A percentile compares a stretch with the other conserved stretches of the same genome.
Evolutionary conservation across 2,797 vertebrate genomes (phyloP).

Genomic region (Harpagifer antarcticus): DNA sequence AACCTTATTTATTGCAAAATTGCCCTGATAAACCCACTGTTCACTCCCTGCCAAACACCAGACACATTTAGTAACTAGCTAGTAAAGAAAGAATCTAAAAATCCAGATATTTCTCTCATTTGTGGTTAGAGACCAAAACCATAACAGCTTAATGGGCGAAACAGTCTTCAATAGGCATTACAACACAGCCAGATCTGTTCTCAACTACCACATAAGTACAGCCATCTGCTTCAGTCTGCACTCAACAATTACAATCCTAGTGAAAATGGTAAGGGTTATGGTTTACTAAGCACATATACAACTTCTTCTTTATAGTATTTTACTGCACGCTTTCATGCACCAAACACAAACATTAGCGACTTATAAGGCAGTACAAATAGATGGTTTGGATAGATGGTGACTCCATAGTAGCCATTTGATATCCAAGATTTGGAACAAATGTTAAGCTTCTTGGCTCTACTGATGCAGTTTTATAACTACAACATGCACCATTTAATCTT

Average conservation of each 20-base stretch:
- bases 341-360: neutral
- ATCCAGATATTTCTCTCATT: too few species aligned
- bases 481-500: constrained; percentile 1
- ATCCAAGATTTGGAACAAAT: constrained; percentile 8
- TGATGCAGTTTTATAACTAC: constrained; percentile 2
- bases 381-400: neutral
- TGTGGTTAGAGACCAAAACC: too few species aligned
- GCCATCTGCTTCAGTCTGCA: neutral
- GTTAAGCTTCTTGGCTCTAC: constrained; percentile 7
- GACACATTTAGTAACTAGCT: neutral
- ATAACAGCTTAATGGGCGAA: neutral
- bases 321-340: neutral
- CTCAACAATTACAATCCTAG: neutral
- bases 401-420: neutral
- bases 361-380: too few species aligned
- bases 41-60: neutral
- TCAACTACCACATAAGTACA: neutral
- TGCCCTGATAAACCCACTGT: neutral
- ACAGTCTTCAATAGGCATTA: neutral
- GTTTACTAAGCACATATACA: neutral
- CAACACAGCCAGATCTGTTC: neutral
- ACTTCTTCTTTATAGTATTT: neutral
- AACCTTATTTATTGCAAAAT: too few species aligned
- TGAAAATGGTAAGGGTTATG: too few species aligned
- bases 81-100: neutral